Conservation (phyloP, 1,140 invertebrate genomes). For the Pentalonia nigronervosa region DNA sequence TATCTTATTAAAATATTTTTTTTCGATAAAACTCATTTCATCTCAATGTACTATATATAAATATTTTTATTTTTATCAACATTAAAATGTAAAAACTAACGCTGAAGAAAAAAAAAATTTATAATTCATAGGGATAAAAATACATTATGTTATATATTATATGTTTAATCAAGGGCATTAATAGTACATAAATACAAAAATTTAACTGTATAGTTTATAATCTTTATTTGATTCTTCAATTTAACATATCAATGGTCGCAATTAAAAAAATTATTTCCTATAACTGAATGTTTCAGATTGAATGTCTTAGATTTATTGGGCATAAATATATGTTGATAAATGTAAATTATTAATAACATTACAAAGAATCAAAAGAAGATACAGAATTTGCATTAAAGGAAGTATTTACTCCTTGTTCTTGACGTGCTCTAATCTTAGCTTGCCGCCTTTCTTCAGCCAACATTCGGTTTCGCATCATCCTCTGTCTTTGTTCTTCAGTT, state of each 20-base stretch:
- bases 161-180: no score
- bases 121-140: no score
- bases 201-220: no score
- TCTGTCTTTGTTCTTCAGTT: constrained; percentile 61
- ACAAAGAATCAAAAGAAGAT: background rate
- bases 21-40: no score
- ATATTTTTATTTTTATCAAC: no score
- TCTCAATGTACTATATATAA: no score
- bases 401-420: constrained; percentile 49
- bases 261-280: background rate
- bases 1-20: no score
- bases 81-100: no score
- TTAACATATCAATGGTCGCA: background rate
- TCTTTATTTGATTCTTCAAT: no score
- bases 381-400: background rate
- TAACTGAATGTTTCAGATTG: background rate
- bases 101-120: no score
- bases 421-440: constrained; percentile 58
- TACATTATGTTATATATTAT: no score
- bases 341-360: background rate
- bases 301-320: background rate
- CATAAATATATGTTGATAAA: background rate
- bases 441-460: constrained; percentile 61
- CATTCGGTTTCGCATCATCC: constrained; percentile 61
- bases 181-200: no score